Percentiles rank a stretch among this genome's conserved stretches.
These are phyloP conservation scores for Prionace glauca DNA, from an alignment of 2,797 vertebrate species.

Conservation along the genomic window DNA sequence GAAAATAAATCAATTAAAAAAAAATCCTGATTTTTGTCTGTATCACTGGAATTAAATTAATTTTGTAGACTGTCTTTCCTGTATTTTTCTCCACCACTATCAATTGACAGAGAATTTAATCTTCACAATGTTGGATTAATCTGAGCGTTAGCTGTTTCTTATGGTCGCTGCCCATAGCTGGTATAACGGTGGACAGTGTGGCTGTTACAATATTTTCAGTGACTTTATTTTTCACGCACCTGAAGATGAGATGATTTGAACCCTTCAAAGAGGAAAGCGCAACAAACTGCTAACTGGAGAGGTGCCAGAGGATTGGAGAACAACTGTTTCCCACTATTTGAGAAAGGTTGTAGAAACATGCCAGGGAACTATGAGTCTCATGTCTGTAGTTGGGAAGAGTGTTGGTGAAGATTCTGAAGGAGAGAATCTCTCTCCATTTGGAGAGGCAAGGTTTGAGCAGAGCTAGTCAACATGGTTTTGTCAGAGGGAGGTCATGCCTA, in stretches of 20 bases:
- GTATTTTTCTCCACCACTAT: background rate
- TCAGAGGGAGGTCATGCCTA: too few relatives aligned
- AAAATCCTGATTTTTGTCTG: background rate
- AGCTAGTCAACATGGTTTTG: too few relatives aligned
- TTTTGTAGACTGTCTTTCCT: background rate
- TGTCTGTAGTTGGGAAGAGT: too few relatives aligned
- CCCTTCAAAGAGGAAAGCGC: background rate
- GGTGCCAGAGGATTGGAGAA: too few relatives aligned
- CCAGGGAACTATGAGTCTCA: too few relatives aligned
- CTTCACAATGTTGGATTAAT: background rate
- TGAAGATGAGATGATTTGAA: background rate
- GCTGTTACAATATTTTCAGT: background rate
- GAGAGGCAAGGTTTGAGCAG: too few relatives aligned
- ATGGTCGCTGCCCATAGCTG: background rate
- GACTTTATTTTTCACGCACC: background rate
- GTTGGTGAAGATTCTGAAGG: too few relatives aligned
- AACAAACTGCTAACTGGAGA: background rate
- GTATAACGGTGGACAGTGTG: background rate
- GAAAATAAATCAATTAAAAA: conserved; percentile 4
- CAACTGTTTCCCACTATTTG: too few relatives aligned
- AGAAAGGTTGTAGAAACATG: too few relatives aligned
- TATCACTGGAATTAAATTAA: background rate
- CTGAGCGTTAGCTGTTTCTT: background rate
- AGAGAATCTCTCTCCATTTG: too few relatives aligned
- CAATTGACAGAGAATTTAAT: background rate